These are phyloP conservation scores for Metacarcinus magister DNA, from an alignment of 2,888 invertebrate genomes.

Conservation along the genomic window DNA sequence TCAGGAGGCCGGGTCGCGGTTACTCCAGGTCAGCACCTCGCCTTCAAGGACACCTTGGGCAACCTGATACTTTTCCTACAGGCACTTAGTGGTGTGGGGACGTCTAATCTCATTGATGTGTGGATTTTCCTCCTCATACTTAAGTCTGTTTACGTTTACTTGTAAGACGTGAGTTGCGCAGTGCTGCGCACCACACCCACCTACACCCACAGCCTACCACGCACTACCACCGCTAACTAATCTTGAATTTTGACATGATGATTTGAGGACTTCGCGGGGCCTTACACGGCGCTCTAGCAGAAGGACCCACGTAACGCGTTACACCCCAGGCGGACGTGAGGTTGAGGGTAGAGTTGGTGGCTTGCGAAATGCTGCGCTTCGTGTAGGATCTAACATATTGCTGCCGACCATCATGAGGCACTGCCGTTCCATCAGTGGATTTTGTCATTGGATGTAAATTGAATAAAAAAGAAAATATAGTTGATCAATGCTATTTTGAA, in stretches of 20 bases:
- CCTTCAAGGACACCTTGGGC: not conserved
- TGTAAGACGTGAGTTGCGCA: not conserved
- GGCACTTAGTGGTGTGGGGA: not conserved
- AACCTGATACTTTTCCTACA: constrained; percentile 1
- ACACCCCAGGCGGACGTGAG: no score
- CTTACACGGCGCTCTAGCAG: no score
- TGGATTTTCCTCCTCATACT: not conserved
- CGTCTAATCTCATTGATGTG: not conserved
- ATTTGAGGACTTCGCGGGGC: no score
- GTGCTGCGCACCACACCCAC: not conserved
- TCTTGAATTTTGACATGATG: no score
- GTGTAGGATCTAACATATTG: no score
- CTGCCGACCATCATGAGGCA: no score
- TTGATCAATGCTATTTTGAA: not conserved
- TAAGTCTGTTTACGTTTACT: not conserved
- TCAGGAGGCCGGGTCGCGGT: constrained; percentile 11
- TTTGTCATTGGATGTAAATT: not conserved
- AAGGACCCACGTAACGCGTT: no score
- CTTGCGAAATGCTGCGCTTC: no score
- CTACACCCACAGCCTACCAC: not conserved
- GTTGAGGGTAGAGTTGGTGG: no score
- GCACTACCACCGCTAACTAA: not conserved
- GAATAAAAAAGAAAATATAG: not conserved
- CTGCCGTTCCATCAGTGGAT: not conserved
- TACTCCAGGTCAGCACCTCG: constrained; percentile 36